Evolutionary conservation across 2,113 vertebrate species (phyloP), one percentile per base, ranked within the genome.

Genomic region (Dipodomys stephensi): DNA sequence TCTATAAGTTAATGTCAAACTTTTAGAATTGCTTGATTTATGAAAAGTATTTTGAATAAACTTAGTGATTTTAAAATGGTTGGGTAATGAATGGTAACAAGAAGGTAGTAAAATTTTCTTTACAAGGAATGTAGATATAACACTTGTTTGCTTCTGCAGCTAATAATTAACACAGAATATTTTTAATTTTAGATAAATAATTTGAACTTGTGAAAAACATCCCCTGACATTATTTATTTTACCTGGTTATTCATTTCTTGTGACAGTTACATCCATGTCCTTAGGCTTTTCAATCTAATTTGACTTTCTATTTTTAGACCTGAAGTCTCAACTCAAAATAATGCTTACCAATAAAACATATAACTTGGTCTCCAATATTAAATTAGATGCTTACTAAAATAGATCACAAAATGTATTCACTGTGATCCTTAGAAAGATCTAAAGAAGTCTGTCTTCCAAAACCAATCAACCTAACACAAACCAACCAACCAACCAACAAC

Each of bases 11-110:
- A 65, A 13, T 46, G 2, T 69, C 64, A 23, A 53, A 12, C 12
- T 83, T 94, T 57, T 67, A 25, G 71, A 79, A 90, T 57, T 30
- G 65, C 32, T 64, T 77, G 53, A 35, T 39, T 80, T 10, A 53
- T 72, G 7, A 92, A 89, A 91, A 89, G 16, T 32, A 64, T 91
- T 64, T 71, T 9, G 82, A 69, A 81, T 68, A 49, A 35, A 85
- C 7, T 79, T 68, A 19, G 3, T 12, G 22, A 69, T 90, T 94
- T 81, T 46, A 62, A 95, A 81, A 71, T 27, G 0, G 68, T 2
- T 35, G 62, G 30, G 2, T 20, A 82, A 81, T 94, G 39, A 83
- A 67, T 27, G 28, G 35, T 32, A 73, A 11, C 46, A 46, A 91
- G 57, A 22, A 32, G 86, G 1, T 67, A 76, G 64, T 85, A 87